A percentile compares a stretch with the other conserved stretches of the same genome.
These are phyloP conservation scores for Chrysomallon squamiferum DNA, from an alignment of 1,140 invertebrate genomes.

Conservation along the genomic window DNA sequence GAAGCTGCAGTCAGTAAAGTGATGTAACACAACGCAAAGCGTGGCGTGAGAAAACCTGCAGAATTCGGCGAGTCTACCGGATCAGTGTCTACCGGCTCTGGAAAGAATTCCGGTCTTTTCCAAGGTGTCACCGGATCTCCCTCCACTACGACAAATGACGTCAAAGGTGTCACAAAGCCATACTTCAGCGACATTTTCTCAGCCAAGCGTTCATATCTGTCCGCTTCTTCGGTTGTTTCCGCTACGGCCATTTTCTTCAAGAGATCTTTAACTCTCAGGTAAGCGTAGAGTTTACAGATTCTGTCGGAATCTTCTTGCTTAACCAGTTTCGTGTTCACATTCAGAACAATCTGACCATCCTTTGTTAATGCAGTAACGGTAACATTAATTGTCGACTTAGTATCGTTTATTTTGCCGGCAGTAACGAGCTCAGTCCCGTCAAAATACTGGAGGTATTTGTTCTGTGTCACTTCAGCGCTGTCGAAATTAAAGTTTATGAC, in stretches of 20 bases:
- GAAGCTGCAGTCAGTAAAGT: too few relatives aligned
- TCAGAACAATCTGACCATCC: conserved; percentile 8
- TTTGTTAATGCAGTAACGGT: conserved; percentile 14
- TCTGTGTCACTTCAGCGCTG: conserved; percentile 26
- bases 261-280: conserved; percentile 34
- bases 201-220: conserved; percentile 6
- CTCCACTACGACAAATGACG: conserved; percentile 31
- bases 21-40: too few relatives aligned
- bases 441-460: conserved; percentile 33
- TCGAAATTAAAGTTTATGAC: conserved; percentile 69
- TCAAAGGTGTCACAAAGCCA: conserved; percentile 38
- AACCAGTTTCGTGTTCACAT: background rate
- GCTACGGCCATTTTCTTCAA: conserved; percentile 12
- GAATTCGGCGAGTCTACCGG: too few relatives aligned
- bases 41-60: too few relatives aligned
- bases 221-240: background rate
- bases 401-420: conserved; percentile 24
- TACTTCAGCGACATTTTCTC: conserved; percentile 29
- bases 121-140: background rate
- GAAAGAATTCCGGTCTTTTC: too few relatives aligned
- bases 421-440: conserved; percentile 41
- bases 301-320: conserved; percentile 10
- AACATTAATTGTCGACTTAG: conserved; percentile 8
- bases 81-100: too few relatives aligned
- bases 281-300: conserved; percentile 34